A percentile compares a stretch with the other conserved stretches of the same genome.
Conservation (phyloP, 2,888 invertebrate genomes). For the Drosophila phalerata region DNA sequence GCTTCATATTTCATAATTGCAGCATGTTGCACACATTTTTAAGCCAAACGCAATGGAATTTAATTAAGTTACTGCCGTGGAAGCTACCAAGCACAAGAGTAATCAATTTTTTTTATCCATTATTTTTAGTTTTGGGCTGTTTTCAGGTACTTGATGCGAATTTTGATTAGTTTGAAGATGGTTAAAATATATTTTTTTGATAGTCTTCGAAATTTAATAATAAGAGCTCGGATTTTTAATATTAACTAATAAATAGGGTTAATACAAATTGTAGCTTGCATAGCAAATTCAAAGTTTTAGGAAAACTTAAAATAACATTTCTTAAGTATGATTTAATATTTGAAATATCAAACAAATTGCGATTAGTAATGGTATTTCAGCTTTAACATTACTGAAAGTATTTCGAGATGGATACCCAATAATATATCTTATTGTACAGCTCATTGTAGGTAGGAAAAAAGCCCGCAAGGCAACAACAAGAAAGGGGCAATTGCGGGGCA, state of each 20-base stretch:
- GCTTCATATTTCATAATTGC: slow-evolving; percentile 70
- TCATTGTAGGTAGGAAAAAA: slow-evolving; percentile 12
- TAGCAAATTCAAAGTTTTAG: too few species aligned
- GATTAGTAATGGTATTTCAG: background rate
- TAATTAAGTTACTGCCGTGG: slow-evolving; percentile 58
- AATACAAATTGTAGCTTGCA: too few species aligned
- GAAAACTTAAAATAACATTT: too few species aligned
- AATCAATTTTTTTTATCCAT: slow-evolving; percentile 8
- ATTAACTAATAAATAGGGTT: too few species aligned
- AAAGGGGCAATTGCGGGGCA: slow-evolving; percentile 32
- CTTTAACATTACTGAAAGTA: background rate
- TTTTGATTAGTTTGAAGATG: slow-evolving; percentile 42
- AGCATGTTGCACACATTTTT: slow-evolving; percentile 65
- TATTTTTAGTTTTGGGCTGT: slow-evolving; percentile 5
- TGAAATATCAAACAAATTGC: background rate
- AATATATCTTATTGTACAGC: slow-evolving; percentile 15
- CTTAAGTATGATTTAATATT: too few species aligned
- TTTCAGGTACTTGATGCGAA: slow-evolving; percentile 35
- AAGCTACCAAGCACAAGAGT: slow-evolving; percentile 3
- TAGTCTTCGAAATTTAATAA: too few species aligned
- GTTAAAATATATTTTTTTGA: slow-evolving; percentile 23
- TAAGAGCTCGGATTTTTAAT: background rate
- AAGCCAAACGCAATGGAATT: slow-evolving; percentile 68
- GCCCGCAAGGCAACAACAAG: slow-evolving; percentile 12
- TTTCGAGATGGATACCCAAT: background rate